Conservation (phyloP, 2,888 invertebrate genomes). For the Sympetrum striolatum region DNA sequence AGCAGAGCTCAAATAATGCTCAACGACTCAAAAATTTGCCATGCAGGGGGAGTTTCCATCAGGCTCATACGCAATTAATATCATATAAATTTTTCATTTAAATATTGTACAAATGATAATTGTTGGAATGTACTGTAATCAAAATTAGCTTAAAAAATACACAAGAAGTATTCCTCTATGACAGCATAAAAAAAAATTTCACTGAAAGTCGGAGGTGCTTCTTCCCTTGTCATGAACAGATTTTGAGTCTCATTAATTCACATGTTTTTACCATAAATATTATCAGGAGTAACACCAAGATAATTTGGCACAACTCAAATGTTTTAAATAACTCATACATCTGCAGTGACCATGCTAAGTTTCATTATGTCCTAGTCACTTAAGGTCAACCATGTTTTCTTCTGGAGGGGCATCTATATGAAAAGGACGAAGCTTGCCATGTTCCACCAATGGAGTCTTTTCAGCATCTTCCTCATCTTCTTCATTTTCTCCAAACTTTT, state of each 20-base stretch:
- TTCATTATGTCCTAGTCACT: slow-evolving; percentile 47
- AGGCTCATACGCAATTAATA: background rate
- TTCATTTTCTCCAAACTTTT: slow-evolving; percentile 27
- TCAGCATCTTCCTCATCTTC: slow-evolving; percentile 51
- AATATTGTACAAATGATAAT: background rate
- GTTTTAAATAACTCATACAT: background rate
- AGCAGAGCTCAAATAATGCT: slow-evolving; percentile 19
- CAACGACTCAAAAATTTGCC: slow-evolving; percentile 11
- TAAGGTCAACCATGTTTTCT: slow-evolving; percentile 51
- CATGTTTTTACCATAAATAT: background rate
- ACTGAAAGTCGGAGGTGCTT: background rate
- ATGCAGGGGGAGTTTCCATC: slow-evolving; percentile 2
- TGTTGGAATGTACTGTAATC: slow-evolving; percentile 24
- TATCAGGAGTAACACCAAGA: slow-evolving; percentile 23
- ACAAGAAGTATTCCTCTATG: background rate
- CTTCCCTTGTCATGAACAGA: slow-evolving; percentile 24
- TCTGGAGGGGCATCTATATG: slow-evolving; percentile 49
- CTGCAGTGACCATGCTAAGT: background rate
- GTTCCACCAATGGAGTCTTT: slow-evolving; percentile 53
- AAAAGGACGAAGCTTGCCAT: slow-evolving; percentile 51
- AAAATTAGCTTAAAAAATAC: background rate
- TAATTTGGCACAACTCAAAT: slow-evolving; percentile 29
- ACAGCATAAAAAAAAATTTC: background rate
- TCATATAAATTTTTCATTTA: background rate
- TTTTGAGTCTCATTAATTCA: slow-evolving; percentile 5